A percentile compares a stretch with the other conserved stretches of the same genome.
These are phyloP conservation scores for Stenichneumon culpator DNA, from an alignment of 2,888 invertebrate genomes.

Conservation along the genomic window DNA sequence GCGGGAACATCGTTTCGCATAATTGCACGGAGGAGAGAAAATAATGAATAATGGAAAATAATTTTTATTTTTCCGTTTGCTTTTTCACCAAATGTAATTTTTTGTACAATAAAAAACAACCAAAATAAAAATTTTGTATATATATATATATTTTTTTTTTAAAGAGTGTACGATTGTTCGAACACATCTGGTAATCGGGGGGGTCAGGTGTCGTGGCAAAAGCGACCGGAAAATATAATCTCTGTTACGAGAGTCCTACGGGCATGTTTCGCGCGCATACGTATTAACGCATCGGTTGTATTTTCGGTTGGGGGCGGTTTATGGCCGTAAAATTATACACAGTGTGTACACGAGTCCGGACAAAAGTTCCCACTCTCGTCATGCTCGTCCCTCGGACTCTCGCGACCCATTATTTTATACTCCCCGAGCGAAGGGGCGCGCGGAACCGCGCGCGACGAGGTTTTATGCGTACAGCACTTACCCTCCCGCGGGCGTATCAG, in stretches of 20 bases:
- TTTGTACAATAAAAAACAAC: too few species aligned
- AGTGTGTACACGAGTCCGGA: conserved; percentile 13
- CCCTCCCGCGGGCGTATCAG: conserved; percentile 20
- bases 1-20: background rate
- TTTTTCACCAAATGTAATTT: background rate
- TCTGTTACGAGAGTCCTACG: background rate
- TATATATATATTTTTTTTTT: too few species aligned
- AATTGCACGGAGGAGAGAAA: background rate
- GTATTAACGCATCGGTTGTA: conserved; percentile 14
- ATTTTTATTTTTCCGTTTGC: background rate
- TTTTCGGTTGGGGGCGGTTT: background rate
- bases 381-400: conserved; percentile 16
- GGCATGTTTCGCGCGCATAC: conserved; percentile 2
- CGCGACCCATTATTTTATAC: conserved; percentile 30
- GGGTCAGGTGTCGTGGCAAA: background rate
- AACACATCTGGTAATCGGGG: background rate
- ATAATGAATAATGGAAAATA: background rate
- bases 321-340: conserved; percentile 20
- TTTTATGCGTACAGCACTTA: conserved; percentile 12
- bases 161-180: background rate
- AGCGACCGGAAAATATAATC: background rate
- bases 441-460: background rate
- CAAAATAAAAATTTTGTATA: background rate
- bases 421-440: conserved; percentile 5
- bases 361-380: conserved; percentile 1